Base-by-base conservation (phyloP, 2,888 invertebrate species). In the Aphodius sticticus region DNA sequence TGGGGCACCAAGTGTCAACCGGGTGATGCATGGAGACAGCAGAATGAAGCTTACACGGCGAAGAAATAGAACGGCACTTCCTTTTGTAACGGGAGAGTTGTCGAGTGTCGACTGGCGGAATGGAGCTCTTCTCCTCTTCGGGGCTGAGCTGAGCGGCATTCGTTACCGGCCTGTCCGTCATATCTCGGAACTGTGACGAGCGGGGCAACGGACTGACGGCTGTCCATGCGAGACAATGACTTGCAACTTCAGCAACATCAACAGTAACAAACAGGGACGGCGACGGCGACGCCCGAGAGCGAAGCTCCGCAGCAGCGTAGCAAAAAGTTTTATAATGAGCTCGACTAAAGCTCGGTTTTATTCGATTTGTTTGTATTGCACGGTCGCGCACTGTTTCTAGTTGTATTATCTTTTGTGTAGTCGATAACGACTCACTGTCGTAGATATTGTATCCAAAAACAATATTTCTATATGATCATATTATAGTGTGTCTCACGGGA, bases 1-100 rank as follows among this genome's bases (percentile, higher is more conserved):
- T 90, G 89, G 89, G 89, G 88, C 89, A 89, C 88, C 89, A 88
- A 89, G 89, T 89, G 90, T 89, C 90, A 90, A 88, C 88, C 87
- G 89, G 86, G 89, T 90, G 90, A 90, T 89, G 89, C 89, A 90
- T 90, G 88, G 89, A 88, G 87, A 87, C 83, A 82, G 81, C 81
- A 82, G 82, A 83, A 82, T 83, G 82, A 81, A 82, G 83, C 82
- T 82, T 83, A 81, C 81, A 82, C 78, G 80, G 81, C 82, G 81
- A 83, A 83, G 83, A 82, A 83, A 83, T 82, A 80, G 79, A 82
- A 83, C 81, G 75, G 53, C 70, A 81, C 81, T 83, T 82, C 81
- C 81, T 82, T 81, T 81, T 79, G 79, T 81, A 69, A 75, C 37
- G 26, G 72, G 36, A 26, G 35, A 53, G 53, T 53, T 53, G 53